phyloP scores from a whole-genome alignment of 2,888 invertebrate genomes.

The Cosmopolites sordidus region DNA sequence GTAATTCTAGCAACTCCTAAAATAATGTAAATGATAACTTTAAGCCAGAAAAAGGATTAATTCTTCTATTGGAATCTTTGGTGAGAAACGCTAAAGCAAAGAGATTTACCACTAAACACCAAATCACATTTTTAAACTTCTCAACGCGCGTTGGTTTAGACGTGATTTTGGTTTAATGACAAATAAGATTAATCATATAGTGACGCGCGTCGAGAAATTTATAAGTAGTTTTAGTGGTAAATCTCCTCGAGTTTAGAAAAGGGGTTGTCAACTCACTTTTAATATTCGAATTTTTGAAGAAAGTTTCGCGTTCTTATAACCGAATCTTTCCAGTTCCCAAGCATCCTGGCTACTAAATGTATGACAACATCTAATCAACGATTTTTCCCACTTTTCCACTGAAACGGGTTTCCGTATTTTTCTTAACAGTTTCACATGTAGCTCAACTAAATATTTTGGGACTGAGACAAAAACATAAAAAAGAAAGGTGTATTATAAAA shows the following conservation, averaged over 20 bases:
- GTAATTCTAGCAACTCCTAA: constrained; percentile 84
- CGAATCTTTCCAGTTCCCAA: constrained; percentile 94
- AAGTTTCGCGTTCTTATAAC: constrained; percentile 87
- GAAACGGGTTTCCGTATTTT: constrained; percentile 77
- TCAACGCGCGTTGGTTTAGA: too few species aligned
- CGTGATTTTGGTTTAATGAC: too few species aligned
- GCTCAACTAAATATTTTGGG: constrained; percentile 73
- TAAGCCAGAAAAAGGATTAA: too few species aligned
- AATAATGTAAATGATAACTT: constrained; percentile 29
- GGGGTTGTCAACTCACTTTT: constrained; percentile 60
- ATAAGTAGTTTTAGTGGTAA: background rate
- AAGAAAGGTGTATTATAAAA: constrained; percentile 47
- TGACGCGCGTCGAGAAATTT: background rate
- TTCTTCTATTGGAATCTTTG: too few species aligned
- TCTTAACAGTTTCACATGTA: constrained; percentile 85
- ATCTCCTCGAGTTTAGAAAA: too few species aligned
- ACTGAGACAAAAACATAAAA: constrained; percentile 48
- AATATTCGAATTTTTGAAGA: constrained; percentile 84
- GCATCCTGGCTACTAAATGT: constrained; percentile 86
- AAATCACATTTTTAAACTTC: too few species aligned
- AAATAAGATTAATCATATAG: too few species aligned
- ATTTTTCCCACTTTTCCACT: constrained; percentile 82
- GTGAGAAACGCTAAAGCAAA: too few species aligned
- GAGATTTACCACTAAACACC: too few species aligned
- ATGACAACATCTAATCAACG: constrained; percentile 86